Percentiles rank a stretch among this genome's conserved stretches.
Evolutionary conservation across 1,140 invertebrate genomes (phyloP).

Genomic region (Drosophila nigrodunni): DNA sequence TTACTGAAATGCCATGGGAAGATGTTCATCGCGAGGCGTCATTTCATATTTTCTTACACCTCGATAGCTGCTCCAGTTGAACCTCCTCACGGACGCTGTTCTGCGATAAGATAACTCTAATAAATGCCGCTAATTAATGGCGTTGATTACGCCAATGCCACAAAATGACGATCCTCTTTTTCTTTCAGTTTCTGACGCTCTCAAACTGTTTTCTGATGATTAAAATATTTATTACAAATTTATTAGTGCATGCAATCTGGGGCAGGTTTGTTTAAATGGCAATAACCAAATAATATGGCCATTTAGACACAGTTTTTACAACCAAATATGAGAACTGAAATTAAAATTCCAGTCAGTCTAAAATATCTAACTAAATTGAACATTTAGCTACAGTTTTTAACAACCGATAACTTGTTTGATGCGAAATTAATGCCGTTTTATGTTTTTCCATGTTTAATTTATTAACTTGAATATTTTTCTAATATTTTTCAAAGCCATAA

Average conservation of each 20-base stretch:
- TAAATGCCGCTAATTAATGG: slow-evolving; percentile 57
- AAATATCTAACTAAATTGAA: neutral
- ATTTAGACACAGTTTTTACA: slow-evolving; percentile 1
- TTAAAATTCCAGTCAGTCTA: too few relatives aligned
- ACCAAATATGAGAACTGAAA: too few relatives aligned
- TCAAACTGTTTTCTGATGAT: neutral
- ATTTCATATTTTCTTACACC: slow-evolving; percentile 63
- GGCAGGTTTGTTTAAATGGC: neutral
- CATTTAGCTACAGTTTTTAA: slow-evolving; percentile 7
- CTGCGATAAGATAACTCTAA: slow-evolving; percentile 41
- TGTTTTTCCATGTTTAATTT: neutral
- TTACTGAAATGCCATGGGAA: neutral
- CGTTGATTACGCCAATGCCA: slow-evolving; percentile 40
- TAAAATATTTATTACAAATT: slow-evolving; percentile 16
- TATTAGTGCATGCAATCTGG: slow-evolving; percentile 3
- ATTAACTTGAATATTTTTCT: neutral
- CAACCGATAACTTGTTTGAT: slow-evolving; percentile 2
- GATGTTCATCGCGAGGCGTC: slow-evolving; percentile 54
- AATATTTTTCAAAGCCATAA: slow-evolving; percentile 1
- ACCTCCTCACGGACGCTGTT: slow-evolving; percentile 27
- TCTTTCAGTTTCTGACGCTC: neutral
- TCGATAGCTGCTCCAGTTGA: slow-evolving; percentile 29
- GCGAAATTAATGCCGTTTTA: neutral
- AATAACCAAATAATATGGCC: neutral
- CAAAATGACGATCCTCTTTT: slow-evolving; percentile 7